Percentiles rank a stretch among this genome's conserved stretches.
Conservation (phyloP, 1,140 invertebrate species). For the Ostrea edulis region DNA sequence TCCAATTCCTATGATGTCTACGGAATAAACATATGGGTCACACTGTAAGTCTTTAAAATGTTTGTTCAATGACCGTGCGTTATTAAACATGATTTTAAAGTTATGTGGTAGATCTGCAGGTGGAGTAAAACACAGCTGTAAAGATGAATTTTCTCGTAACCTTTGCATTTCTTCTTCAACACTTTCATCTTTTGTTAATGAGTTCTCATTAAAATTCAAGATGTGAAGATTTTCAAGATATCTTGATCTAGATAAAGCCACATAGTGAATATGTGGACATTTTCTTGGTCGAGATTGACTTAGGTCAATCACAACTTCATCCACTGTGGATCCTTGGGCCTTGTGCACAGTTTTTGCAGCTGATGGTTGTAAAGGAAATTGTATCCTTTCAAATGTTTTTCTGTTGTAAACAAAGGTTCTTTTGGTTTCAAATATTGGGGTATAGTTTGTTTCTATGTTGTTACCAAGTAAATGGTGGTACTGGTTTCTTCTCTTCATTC, state of each 20-base stretch:
- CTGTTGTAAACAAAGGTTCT: constrained; percentile 41
- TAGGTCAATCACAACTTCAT: constrained; percentile 50
- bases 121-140: constrained; percentile 40
- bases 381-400: constrained; percentile 48
- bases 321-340: constrained; percentile 48
- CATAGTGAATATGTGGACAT: constrained; percentile 58
- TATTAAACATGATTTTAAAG: constrained; percentile 28
- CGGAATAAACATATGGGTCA: constrained; percentile 32
- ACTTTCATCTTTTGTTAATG: constrained; percentile 9
- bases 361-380: constrained; percentile 46
- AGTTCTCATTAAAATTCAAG: constrained; percentile 38
- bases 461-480: constrained; percentile 29
- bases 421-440: constrained; percentile 48
- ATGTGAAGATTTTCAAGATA: constrained; percentile 44
- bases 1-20: constrained; percentile 43
- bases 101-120: background rate
- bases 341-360: constrained; percentile 49
- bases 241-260: constrained; percentile 47
- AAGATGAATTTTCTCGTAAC: constrained; percentile 36
- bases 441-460: constrained; percentile 22
- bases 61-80: constrained; percentile 35
- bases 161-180: constrained; percentile 56
- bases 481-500: constrained; percentile 37
- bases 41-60: constrained; percentile 27
- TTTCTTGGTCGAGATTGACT: background rate